Conservation (phyloP, 2,888 invertebrate species). For the Tholera decimalis region DNA sequence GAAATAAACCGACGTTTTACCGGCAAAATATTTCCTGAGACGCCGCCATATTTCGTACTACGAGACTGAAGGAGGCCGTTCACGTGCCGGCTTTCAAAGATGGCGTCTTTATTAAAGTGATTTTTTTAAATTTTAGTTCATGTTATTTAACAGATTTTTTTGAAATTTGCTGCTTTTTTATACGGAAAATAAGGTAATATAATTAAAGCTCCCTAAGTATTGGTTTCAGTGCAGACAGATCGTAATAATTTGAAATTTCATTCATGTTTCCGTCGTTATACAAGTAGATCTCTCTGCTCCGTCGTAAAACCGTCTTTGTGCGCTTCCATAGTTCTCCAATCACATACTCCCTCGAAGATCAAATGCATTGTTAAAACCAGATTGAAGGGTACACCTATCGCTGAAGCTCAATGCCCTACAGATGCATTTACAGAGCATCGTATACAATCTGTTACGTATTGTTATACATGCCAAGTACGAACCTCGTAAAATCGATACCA, state of each 20-base stretch:
- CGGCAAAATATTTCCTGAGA: conserved; percentile 61
- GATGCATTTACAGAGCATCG: conserved; percentile 32
- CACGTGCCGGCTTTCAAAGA: conserved; percentile 56
- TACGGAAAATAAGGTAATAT: background rate
- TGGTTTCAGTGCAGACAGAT: background rate
- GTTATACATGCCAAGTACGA: conserved; percentile 51
- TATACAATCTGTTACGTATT: conserved; percentile 42
- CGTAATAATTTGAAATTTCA: background rate
- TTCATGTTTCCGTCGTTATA: background rate
- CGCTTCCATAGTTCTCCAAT: background rate
- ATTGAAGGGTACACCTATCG: conserved; percentile 15
- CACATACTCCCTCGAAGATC: conserved; percentile 11
- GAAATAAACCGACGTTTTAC: conserved; percentile 60
- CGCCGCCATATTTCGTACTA: conserved; percentile 49
- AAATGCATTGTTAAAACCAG: conserved; percentile 18
- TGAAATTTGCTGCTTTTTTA: background rate
- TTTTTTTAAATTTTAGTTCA: conserved; percentile 6
- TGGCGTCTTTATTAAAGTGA: conserved; percentile 57
- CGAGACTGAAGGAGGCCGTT: conserved; percentile 58
- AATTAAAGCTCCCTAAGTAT: background rate
- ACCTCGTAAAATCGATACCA: conserved; percentile 69
- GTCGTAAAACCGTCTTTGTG: background rate
- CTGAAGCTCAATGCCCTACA: conserved; percentile 35
- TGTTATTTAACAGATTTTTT: conserved; percentile 53
- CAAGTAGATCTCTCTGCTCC: too few species aligned